A percentile compares a stretch with the other conserved stretches of the same genome.
Evolutionary conservation across 2,113 vertebrate genomes (phyloP).

Genomic region (Echinops telfairi): DNA sequence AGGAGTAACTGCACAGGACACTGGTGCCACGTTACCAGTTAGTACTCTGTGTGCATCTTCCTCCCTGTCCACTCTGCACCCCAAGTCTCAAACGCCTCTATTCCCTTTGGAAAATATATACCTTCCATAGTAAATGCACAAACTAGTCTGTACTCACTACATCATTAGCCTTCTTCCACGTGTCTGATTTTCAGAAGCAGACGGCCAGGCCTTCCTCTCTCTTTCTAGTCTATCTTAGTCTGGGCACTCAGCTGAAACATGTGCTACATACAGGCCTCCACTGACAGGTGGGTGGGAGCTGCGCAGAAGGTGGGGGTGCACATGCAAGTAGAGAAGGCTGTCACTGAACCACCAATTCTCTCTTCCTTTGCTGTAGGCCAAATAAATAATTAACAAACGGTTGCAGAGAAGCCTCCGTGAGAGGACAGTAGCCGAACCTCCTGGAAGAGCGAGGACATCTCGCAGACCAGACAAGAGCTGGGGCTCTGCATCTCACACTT

Average conservation of each 20-base stretch:
- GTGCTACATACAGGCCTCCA: neutral
- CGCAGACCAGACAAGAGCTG: conserved; percentile 98
- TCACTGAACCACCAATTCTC: too few relatives aligned
- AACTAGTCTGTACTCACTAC: neutral
- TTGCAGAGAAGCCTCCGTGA: neutral
- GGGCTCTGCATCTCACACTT: conserved; percentile 99
- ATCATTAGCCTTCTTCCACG: neutral
- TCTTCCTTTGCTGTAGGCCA: too few relatives aligned
- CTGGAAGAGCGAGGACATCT: conserved; percentile 99
- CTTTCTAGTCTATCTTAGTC: neutral
- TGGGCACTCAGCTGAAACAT: neutral
- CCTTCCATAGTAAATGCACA: neutral
- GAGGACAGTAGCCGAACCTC: conserved; percentile 86
- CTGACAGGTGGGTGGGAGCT: neutral
- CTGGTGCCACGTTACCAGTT: conserved; percentile 4
- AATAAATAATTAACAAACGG: neutral
- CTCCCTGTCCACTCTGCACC: conserved; percentile 30
- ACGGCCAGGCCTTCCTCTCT: neutral
- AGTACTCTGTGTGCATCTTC: neutral
- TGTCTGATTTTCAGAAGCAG: neutral
- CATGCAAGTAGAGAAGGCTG: neutral
- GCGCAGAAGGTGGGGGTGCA: neutral
- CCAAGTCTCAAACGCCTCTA: neutral
- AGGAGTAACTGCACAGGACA: conserved; percentile 14
- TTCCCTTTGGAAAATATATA: neutral